These are phyloP conservation scores for Coilia nasus DNA, from an alignment of 2,797 vertebrate species.

Conservation along the genomic window DNA sequence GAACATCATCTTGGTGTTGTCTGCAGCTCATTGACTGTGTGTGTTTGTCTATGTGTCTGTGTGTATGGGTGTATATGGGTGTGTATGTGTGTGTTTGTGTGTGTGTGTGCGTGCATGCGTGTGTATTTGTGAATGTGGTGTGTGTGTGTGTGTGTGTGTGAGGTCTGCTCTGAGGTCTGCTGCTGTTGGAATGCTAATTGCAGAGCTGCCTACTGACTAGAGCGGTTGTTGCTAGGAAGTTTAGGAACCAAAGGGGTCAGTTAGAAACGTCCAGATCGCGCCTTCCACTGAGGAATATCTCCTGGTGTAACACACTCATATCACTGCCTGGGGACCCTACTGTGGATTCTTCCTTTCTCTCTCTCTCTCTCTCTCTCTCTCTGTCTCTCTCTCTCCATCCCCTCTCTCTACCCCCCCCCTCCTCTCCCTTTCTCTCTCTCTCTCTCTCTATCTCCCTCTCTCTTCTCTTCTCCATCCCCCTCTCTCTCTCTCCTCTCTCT, in stretches of 20 bases:
- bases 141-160: background rate
- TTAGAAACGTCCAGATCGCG: conserved; percentile 50
- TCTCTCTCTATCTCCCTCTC: background rate
- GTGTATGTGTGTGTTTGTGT: background rate
- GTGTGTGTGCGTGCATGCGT: conserved; percentile 37
- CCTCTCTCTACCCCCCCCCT: conserved; percentile 31
- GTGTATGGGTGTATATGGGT: background rate
- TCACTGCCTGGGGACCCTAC: conserved; percentile 46
- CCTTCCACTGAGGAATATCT: conserved; percentile 62
- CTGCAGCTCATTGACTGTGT: conserved; percentile 31
- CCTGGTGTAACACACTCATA: conserved; percentile 51
- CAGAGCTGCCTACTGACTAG: conserved; percentile 36
- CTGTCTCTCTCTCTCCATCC: conserved; percentile 22
- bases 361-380: background rate
- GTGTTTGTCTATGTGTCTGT: background rate
- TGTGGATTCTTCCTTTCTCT: conserved; percentile 18
- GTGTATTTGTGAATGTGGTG: background rate
- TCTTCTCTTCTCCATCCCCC: conserved; percentile 34
- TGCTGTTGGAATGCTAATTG: conserved; percentile 61
- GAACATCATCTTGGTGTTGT: conserved; percentile 66
- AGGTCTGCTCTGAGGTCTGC: conserved; percentile 40
- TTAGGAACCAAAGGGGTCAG: conserved; percentile 53
- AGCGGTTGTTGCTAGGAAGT: conserved; percentile 52
- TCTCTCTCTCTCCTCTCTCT: background rate
- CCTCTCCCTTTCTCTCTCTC: conserved; percentile 29